Percentiles rank a stretch among this genome's conserved stretches.
phyloP scores from a whole-genome alignment of 92 coral and sea anemone species.

The Umimayanthus kanabou region DNA sequence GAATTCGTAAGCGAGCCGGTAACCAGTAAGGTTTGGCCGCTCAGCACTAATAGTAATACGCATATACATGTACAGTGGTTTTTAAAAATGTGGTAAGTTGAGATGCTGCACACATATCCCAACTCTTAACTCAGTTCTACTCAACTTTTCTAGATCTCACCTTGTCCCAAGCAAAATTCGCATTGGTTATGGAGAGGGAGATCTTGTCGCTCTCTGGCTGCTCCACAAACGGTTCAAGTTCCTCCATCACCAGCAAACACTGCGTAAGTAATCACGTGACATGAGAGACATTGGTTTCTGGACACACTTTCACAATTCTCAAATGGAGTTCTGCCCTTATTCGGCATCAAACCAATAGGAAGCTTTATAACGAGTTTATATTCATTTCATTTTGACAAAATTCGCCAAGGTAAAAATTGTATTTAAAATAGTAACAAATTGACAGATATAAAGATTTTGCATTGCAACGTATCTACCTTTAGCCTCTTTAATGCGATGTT shows the following conservation, averaged over 20 bases:
- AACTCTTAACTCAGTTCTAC: no score
- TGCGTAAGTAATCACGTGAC: not conserved
- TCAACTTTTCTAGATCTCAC: not conserved
- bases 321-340: not conserved
- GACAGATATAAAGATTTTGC: not conserved
- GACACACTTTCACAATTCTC: not conserved
- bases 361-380: no score
- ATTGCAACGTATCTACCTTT: conserved; percentile 51
- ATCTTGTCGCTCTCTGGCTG: conserved; percentile 45
- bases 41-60: no score
- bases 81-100: no score
- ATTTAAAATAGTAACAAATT: no score
- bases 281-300: not conserved
- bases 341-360: not conserved
- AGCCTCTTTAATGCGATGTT: conserved; percentile 76
- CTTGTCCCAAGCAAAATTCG: conserved; percentile 66
- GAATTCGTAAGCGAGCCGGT: no score
- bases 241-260: conserved; percentile 59
- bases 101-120: no score
- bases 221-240: conserved; percentile 47
- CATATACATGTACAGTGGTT: no score
- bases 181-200: conserved; percentile 46
- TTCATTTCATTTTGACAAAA: no score
- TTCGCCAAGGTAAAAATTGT: no score
- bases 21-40: no score